Conservation (phyloP, 35 echinoderm and acorn worm genomes). For the Ophioderma brevispina region DNA sequence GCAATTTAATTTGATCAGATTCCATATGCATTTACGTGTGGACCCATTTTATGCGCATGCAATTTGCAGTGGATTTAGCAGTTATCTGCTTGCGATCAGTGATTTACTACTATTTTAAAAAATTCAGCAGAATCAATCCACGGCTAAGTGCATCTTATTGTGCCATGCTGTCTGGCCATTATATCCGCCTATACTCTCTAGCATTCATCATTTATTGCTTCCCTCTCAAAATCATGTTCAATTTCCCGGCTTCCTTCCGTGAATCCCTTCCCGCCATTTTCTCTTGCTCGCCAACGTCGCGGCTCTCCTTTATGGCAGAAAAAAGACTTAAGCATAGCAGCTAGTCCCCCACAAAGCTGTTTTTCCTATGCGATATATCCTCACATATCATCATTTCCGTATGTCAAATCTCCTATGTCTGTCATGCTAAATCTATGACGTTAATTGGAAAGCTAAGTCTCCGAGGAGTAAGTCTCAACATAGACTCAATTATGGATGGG, state of each 20-base stretch:
- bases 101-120: background rate
- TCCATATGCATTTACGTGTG: background rate
- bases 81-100: background rate
- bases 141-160: background rate
- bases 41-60: slow-evolving; percentile 9
- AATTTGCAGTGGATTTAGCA: background rate
- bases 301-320: background rate
- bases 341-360: background rate
- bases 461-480: background rate
- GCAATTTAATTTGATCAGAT: slow-evolving; percentile 7
- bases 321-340: background rate
- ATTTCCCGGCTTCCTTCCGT: background rate
- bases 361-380: slow-evolving; percentile 5
- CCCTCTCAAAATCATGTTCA: slow-evolving; percentile 8
- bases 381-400: slow-evolving; percentile 20
- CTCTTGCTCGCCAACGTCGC: background rate
- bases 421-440: slow-evolving; percentile 12
- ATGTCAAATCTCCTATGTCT: background rate
- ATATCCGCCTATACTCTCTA: background rate
- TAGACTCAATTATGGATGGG: slow-evolving; percentile 13
- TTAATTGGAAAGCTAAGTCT: slow-evolving; percentile 24
- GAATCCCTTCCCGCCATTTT: background rate
- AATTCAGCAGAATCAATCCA: background rate
- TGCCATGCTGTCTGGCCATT: slow-evolving; percentile 1
- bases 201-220: slow-evolving; percentile 1